phyloP scores from a whole-genome alignment of 2,888 invertebrate genomes.

The Ariolimax columbianus region DNA sequence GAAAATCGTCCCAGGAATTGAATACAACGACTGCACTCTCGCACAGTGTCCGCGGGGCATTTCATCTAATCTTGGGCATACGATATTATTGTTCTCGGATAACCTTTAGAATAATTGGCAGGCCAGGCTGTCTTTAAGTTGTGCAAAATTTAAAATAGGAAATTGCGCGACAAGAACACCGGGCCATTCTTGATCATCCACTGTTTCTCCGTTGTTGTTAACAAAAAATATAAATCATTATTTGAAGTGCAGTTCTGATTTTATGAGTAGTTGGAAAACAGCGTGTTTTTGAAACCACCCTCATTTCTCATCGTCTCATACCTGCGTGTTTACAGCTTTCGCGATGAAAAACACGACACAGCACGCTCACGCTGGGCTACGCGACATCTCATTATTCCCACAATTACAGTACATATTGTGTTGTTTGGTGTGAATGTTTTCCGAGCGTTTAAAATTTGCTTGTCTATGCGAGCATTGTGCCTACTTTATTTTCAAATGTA shows the following conservation, averaged over 20 bases:
- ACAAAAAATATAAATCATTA: not conserved
- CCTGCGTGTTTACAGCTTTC: no score
- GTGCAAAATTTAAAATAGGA: not conserved
- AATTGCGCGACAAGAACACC: not conserved
- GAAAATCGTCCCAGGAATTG: not conserved
- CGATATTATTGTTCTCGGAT: not conserved
- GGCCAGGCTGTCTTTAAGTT: not conserved
- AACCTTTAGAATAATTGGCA: not conserved
- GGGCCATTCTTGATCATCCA: not conserved
- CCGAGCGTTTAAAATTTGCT: no score
- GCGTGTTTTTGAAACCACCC: no score
- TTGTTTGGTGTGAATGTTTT: no score
- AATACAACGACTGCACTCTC: not conserved
- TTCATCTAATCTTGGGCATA: not conserved
- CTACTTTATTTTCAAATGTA: no score
- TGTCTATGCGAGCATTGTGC: no score
- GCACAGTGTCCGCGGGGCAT: not conserved
- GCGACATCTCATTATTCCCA: no score
- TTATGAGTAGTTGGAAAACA: not conserved
- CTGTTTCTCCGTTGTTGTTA: not conserved
- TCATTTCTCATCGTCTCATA: no score
- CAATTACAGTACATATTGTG: no score
- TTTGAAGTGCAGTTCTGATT: not conserved
- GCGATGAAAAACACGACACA: no score
- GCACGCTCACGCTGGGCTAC: no score